Percentiles rank a stretch among this genome's conserved stretches.
Evolutionary conservation across 2,797 vertebrate genomes (phyloP).

Genomic region (Orestias chungarensis): DNA sequence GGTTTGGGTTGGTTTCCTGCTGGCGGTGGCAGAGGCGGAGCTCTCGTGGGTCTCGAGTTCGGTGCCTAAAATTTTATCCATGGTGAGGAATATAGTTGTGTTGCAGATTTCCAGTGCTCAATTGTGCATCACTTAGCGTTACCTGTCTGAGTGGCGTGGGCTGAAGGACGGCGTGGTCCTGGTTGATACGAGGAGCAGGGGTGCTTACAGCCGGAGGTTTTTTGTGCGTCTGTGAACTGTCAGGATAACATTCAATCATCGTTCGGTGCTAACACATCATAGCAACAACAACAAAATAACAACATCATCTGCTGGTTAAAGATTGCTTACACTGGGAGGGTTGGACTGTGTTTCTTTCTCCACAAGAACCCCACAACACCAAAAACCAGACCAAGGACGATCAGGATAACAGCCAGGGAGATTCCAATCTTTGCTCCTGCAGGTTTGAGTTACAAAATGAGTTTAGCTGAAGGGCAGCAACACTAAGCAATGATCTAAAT

Average conservation of each 20-base stretch:
- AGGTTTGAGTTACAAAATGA: background rate
- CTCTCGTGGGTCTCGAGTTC: conserved; percentile 49
- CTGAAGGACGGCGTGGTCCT: background rate
- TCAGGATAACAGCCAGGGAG: conserved; percentile 25
- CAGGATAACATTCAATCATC: background rate
- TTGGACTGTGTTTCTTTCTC: conserved; percentile 56
- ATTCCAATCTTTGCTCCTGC: conserved; percentile 48
- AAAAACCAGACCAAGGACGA: conserved; percentile 52
- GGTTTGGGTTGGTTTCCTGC: conserved; percentile 54
- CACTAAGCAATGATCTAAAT: background rate
- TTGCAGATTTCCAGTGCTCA: background rate
- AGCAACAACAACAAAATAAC: rapidly evolving
- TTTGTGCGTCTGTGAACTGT: conserved; percentile 46
- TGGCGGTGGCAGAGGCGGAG: conserved; percentile 75
- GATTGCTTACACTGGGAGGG: conserved; percentile 51
- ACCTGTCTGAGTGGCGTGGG: conserved; percentile 39
- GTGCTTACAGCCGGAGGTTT: conserved; percentile 26
- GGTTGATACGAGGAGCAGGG: background rate
- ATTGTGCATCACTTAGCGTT: background rate
- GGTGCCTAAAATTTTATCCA: conserved; percentile 48
- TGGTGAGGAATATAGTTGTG: background rate
- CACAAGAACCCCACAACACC: conserved; percentile 46
- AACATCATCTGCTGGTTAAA: background rate
- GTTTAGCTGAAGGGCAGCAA: background rate
- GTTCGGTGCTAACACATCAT: background rate